Conservation (phyloP, 2,113 vertebrate species). For the Zapornia atra region DNA sequence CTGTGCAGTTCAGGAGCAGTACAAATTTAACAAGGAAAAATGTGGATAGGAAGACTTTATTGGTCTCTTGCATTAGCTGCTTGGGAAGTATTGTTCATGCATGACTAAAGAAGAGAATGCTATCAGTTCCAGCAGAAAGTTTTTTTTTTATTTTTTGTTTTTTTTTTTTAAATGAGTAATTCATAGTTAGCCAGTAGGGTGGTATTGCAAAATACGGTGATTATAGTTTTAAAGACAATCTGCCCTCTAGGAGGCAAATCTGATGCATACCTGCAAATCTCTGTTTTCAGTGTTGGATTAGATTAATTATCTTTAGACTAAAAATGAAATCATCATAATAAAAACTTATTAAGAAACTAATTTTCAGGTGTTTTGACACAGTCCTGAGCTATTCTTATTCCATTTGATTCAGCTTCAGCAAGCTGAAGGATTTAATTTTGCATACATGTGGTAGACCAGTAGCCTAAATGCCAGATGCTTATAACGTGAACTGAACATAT, state of each 20-base stretch:
- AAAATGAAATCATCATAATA: background rate
- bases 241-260: background rate
- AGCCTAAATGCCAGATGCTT: background rate
- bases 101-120: background rate
- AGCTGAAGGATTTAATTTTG: constrained; percentile 8
- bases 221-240: background rate
- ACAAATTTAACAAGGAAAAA: constrained; percentile 5
- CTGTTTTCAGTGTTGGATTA: background rate
- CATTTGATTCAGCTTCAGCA: background rate
- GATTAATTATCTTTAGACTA: background rate
- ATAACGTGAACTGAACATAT: background rate
- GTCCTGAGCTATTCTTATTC: background rate
- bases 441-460: background rate
- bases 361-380: background rate
- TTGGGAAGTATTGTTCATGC: background rate
- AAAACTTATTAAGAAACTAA: background rate
- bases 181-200: background rate
- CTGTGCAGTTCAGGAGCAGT: constrained; percentile 38
- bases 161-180: background rate
- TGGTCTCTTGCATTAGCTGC: background rate
- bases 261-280: background rate
- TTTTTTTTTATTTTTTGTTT: background rate
- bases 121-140: constrained; percentile 21
- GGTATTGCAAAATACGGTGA: background rate
- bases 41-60: background rate